Conservation (phyloP, 2,888 invertebrate genomes). For the Cremastinae sp. region DNA sequence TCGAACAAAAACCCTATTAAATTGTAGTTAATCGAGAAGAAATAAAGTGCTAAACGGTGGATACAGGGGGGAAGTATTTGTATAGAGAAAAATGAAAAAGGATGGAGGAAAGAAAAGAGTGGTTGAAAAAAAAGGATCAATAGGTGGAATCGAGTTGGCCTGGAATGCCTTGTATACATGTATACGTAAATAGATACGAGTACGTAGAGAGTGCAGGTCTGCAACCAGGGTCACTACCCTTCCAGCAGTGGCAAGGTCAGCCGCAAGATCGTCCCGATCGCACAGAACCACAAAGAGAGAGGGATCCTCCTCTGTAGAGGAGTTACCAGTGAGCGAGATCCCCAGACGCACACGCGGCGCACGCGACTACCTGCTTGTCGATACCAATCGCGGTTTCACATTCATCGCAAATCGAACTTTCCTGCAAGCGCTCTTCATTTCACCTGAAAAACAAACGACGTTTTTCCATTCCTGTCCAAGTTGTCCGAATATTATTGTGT, state of each 20-base stretch:
- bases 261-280: constrained; percentile 70
- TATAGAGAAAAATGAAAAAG: not conserved
- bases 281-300: constrained; percentile 47
- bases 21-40: no score
- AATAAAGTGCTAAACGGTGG: no score
- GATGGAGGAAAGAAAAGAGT: no score
- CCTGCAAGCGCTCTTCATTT: not conserved
- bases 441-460: not conserved
- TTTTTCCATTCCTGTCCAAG: no score
- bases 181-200: constrained; percentile 30
- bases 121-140: not conserved
- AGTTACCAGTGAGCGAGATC: constrained; percentile 57
- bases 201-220: constrained; percentile 53
- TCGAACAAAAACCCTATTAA: not conserved
- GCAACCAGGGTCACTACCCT: constrained; percentile 73
- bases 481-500: no score
- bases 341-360: constrained; percentile 55
- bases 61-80: not conserved
- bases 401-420: constrained; percentile 38
- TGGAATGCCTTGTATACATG: constrained; percentile 38
- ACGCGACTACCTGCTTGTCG: constrained; percentile 56
- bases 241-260: constrained; percentile 74
- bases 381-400: constrained; percentile 39
- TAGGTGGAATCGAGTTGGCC: constrained; percentile 2
- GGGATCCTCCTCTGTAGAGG: constrained; percentile 48